Base-by-base conservation (phyloP, 1,140 invertebrate species). In the Aphis gossypii region DNA sequence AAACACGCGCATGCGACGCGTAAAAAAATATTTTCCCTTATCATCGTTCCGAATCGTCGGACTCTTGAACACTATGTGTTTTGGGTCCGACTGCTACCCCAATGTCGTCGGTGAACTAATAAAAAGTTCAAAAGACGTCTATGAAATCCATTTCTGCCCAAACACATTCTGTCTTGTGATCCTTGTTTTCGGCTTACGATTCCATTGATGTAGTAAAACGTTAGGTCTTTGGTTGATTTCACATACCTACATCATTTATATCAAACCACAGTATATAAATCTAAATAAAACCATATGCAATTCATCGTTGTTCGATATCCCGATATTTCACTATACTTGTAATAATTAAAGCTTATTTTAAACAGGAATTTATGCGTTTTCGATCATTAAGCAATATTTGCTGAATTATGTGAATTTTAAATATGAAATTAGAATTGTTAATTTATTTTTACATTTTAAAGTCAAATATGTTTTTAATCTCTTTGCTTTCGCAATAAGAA, bases 381-480 rank as follows among this genome's bases (percentile, higher is more conserved):
- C 6, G n/a, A 18, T 76, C 30, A n/a, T 68, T 5, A 18, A 76
- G 5, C 30, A n/a, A 76, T 76, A 76, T 76, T 76, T 76, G 14
- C 5, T 30, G 30, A 76, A 76, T n/a, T 76, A 76, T 18, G 11
- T 2, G n/a, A 76, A n/a, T 4, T 76, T 76, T 76, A 76, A 76
- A n/a, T n/a, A 76, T 60, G n/a, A 76, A 76, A 76, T 76, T 76
- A 76, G 60, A 76, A 76, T 76, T 76, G 60, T 76, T n/a, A 76
- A 76, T 76, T 76, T 68, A 8, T 83, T 35, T 38, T 38, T 38
- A 38, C 35, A 38, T 83, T 83, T 38, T 38, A 83, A 83, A 83
- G 35, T 83, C 76, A 83, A 83, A 83, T 83, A 83, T 83, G 21
- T 83, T 38, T 83, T 83, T 83, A 38, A 83, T 23, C 8, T 38